Base-by-base conservation (phyloP, 2,797 vertebrate species). In the Diglossa cyanea region DNA sequence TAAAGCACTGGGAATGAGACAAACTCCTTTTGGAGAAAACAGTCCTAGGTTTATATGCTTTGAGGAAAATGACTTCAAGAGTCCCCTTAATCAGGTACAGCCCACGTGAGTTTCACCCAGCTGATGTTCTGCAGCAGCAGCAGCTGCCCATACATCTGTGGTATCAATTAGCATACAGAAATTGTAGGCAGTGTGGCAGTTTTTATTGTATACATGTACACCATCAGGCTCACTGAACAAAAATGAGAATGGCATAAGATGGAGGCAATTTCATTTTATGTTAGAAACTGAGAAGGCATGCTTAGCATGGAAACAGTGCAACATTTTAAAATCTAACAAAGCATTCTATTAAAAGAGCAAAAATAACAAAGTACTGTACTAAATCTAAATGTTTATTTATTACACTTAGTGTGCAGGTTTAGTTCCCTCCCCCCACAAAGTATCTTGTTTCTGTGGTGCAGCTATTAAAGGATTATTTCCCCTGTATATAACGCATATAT, bases 181-280 rank as follows among this genome's bases (percentile, higher is more conserved):
- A 7, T 21, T 68, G 15, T 13, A 55, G 50, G 87, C 48, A n/a
- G 66, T 61, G 74, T 92, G 93, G 76, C 90, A 92, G 73, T n/a
- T 86, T 96, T 96, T 96, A 96, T 95, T 94, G 24, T 53, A 26
- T 31, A 67, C 20, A 1, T 23, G 31, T 87, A 81, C n/a, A 70
- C 54, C 68, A 21, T 89, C 35, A 45, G 54, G 57, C 53, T 88
- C 40, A 78, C 5, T 53, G 70, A 93, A 72, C 73, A 92, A 72
- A 92, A 86, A 44, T 30, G 15, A 75, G 48, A 83, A 48, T 44
- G 37, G 35, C 3, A 0, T 71, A 55, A 81, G 48, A 42, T 10
- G 30, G 47, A 78, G 30, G 71, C 21, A 55, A 1, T 24, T 88
- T 39, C 13, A 57, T 58, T 65, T 79, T 55, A 20, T 24, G 18